These are phyloP conservation scores for Thunnus thynnus DNA, from an alignment of 2,113 vertebrate species.

Conservation along the genomic window DNA sequence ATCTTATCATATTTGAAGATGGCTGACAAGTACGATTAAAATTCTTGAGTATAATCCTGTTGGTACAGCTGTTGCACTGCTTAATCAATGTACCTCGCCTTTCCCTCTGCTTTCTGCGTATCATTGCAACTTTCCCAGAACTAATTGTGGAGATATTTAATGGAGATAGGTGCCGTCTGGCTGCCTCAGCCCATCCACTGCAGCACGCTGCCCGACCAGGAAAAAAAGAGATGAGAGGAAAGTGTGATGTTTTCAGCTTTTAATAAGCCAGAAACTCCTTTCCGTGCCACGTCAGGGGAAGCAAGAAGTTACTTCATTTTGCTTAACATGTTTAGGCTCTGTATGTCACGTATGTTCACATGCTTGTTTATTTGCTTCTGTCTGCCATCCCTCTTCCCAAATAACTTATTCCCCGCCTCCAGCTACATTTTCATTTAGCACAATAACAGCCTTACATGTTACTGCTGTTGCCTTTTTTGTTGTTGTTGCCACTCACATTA, in stretches of 20 bases:
- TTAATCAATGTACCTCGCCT: conserved; percentile 63
- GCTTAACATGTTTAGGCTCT: conserved; percentile 10
- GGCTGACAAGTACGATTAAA: conserved; percentile 49
- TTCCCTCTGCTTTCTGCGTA: conserved; percentile 43
- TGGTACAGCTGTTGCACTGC: conserved; percentile 60
- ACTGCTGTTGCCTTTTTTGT: conserved; percentile 55
- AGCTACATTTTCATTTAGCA: conserved; percentile 59
- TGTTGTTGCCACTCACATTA: conserved; percentile 68
- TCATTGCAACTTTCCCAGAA: conserved; percentile 62
- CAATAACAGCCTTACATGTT: conserved; percentile 66
- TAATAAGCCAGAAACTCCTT: conserved; percentile 20
- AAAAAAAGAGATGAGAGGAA: neutral
- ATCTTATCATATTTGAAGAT: conserved; percentile 46
- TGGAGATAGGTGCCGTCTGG: conserved; percentile 46
- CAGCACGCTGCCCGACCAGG: neutral
- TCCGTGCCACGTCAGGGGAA: neutral
- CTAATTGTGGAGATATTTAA: conserved; percentile 61
- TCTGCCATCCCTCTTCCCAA: conserved; percentile 30
- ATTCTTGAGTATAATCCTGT: conserved; percentile 59
- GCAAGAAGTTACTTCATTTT: neutral
- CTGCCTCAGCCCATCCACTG: conserved; percentile 17
- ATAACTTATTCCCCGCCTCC: conserved; percentile 36
- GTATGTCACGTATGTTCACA: neutral
- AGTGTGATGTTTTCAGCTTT: conserved; percentile 23
- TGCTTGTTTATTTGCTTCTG: conserved; percentile 32